Percentiles rank a stretch among this genome's conserved stretches.
Conservation (phyloP, 92 coral and sea anemone genomes). For the Hydrozoanthus gracilis region DNA sequence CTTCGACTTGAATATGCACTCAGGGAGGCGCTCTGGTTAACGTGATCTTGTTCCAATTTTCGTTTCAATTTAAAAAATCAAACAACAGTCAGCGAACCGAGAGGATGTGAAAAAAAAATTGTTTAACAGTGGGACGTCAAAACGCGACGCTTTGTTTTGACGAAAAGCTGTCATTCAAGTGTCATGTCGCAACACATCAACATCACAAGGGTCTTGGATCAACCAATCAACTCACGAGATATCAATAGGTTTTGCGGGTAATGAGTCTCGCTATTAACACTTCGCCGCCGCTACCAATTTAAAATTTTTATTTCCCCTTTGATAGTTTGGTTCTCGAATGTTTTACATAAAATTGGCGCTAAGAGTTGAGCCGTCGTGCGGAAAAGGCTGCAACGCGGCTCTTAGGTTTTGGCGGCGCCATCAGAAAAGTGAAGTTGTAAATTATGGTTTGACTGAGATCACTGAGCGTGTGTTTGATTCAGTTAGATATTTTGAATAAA, state of each 20-base stretch:
- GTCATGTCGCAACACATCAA: slow-evolving; percentile 57
- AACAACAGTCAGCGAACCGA: no score
- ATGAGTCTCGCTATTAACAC: slow-evolving; percentile 63
- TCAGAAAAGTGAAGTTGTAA: background rate
- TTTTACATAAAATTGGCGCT: slow-evolving; percentile 64
- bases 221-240: slow-evolving; percentile 80
- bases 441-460: background rate
- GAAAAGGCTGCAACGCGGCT: slow-evolving; percentile 6
- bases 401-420: background rate
- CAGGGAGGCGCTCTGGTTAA: no score
- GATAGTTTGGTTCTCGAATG: slow-evolving; percentile 62
- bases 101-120: no score
- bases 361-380: slow-evolving; percentile 21
- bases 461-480: slow-evolving; percentile 32
- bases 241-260: slow-evolving; percentile 83
- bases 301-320: slow-evolving; percentile 54
- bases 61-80: no score
- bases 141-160: slow-evolving; percentile 26
- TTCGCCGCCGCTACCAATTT: slow-evolving; percentile 35
- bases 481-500: slow-evolving; percentile 35
- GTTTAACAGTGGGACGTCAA: slow-evolving; percentile 22
- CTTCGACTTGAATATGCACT: no score
- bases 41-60: no score
- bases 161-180: slow-evolving; percentile 36
- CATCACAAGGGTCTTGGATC: slow-evolving; percentile 31